Percentiles rank a stretch among this genome's conserved stretches.
Conservation (phyloP, 2,113 vertebrate species). For the Sinocyclocheilus grahami region DNA sequence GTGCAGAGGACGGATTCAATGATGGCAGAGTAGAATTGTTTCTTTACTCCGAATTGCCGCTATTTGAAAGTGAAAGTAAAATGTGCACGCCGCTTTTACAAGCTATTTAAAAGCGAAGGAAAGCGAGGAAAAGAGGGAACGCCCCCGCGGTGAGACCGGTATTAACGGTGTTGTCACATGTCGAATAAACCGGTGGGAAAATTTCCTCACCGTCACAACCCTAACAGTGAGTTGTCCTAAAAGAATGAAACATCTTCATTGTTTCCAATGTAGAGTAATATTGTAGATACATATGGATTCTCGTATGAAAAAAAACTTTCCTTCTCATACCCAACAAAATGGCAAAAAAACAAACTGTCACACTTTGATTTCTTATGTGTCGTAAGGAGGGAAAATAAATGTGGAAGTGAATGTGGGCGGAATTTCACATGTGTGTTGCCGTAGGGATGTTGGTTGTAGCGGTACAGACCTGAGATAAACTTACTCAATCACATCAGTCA, state of each 20-base stretch:
- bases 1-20: no score
- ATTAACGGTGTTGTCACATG: no score
- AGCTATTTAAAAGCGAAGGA: no score
- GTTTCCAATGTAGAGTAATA: neutral
- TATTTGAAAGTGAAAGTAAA: no score
- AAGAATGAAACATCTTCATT: neutral
- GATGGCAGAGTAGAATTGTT: no score
- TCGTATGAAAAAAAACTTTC: neutral
- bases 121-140: no score
- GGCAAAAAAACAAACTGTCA: neutral
- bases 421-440: neutral
- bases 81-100: no score
- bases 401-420: conserved; percentile 5
- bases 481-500: neutral
- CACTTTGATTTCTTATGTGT: neutral
- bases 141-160: no score
- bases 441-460: neutral
- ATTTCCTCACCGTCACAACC: no score
- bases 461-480: neutral
- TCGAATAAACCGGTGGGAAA: no score
- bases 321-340: neutral
- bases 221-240: neutral
- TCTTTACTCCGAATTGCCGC: no score
- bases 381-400: neutral
- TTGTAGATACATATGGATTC: neutral